Evolutionary conservation across 2,888 invertebrate species (phyloP).

Genomic region (Scaptomyza reducta): DNA sequence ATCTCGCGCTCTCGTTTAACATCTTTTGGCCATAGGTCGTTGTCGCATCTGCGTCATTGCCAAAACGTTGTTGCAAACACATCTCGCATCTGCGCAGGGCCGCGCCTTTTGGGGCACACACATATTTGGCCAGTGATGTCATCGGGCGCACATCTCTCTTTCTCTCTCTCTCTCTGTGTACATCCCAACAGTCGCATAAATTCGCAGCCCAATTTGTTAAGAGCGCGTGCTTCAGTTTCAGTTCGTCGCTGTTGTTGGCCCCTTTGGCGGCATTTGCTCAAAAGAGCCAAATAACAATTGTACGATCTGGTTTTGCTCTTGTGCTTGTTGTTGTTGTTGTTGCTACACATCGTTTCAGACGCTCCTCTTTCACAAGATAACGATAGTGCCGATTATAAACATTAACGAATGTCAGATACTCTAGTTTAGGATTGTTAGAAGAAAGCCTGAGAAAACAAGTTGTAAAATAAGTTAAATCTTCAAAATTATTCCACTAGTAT

Average conservation of each 20-base stretch:
- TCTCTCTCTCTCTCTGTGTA: background rate
- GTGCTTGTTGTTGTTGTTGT: conserved; percentile 33
- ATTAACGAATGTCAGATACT: conserved; percentile 29
- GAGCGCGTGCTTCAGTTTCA: conserved; percentile 77
- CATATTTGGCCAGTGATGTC: conserved; percentile 74
- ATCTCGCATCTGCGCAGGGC: conserved; percentile 48
- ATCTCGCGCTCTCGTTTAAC: conserved; percentile 2
- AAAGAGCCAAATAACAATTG: conserved; percentile 78
- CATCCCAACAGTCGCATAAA: conserved; percentile 59
- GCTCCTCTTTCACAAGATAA: conserved; percentile 51
- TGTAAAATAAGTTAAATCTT: too few species aligned
- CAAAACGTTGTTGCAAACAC: conserved; percentile 2
- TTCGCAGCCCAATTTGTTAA: conserved; percentile 76
- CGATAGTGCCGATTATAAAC: conserved; percentile 2
- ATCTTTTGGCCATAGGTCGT: conserved; percentile 33
- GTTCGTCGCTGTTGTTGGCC: conserved; percentile 26
- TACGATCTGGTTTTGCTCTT: conserved; percentile 65
- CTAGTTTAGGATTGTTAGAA: conserved; percentile 1
- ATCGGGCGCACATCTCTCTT: conserved; percentile 57
- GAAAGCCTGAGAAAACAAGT: too few species aligned
- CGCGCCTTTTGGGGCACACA: conserved; percentile 74
- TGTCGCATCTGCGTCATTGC: conserved; percentile 43
- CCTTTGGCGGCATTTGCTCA: conserved; percentile 67
- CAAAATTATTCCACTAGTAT: too few species aligned
- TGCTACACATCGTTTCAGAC: conserved; percentile 40